A percentile compares a stretch with the other conserved stretches of the same genome.
Conservation (phyloP, 2,888 invertebrate species). For the Drosophila atripex region DNA sequence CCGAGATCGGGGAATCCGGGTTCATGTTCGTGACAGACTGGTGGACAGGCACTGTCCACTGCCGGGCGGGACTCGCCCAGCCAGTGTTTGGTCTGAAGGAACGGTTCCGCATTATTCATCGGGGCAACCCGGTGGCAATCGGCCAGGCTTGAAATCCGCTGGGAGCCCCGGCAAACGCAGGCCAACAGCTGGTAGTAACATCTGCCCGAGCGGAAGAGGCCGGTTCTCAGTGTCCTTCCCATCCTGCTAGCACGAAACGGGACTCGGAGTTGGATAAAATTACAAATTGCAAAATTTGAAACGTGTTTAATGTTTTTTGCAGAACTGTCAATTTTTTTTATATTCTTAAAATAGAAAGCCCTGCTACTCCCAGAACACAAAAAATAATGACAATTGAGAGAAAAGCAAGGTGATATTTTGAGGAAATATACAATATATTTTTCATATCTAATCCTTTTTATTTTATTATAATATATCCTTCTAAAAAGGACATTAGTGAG, state of each 20-base stretch:
- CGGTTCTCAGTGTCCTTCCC: constrained; percentile 8
- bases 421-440: background rate
- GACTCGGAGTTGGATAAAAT: background rate
- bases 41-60: background rate
- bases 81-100: constrained; percentile 2
- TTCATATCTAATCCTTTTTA: background rate
- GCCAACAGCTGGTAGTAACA: constrained; percentile 7
- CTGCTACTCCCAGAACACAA: background rate
- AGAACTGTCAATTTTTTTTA: background rate
- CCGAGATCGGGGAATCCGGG: background rate
- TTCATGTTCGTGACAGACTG: background rate
- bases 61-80: no score
- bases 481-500: background rate
- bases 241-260: background rate
- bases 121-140: background rate
- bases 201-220: constrained; percentile 19
- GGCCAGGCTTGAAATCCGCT: background rate
- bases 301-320: background rate
- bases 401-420: background rate
- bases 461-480: no score
- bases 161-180: constrained; percentile 23
- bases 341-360: background rate
- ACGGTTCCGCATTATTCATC: constrained; percentile 2
- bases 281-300: background rate
- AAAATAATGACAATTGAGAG: background rate